These are phyloP conservation scores for Myrmecophaga tridactyla DNA, from an alignment of 2,113 vertebrate genomes.

Conservation along the genomic window DNA sequence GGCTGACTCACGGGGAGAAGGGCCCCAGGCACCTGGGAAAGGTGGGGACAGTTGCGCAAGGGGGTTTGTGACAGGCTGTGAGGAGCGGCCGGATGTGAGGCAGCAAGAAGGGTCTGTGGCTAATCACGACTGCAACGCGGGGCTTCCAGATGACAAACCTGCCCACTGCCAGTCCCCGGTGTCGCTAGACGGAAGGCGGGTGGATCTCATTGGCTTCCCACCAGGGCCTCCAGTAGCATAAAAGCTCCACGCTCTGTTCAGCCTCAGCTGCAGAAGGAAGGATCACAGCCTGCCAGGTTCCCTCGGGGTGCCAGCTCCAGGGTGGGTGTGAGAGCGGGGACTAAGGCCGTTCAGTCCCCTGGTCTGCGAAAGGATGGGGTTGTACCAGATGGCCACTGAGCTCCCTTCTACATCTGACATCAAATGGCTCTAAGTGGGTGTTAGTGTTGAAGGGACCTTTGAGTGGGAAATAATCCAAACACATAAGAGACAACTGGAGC, in stretches of 20 bases:
- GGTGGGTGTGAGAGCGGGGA: neutral
- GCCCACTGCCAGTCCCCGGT: neutral
- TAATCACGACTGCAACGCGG: neutral
- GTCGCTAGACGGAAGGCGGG: neutral
- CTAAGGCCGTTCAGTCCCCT: neutral
- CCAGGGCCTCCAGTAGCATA: neutral
- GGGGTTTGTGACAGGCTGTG: neutral
- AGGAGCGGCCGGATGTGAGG: neutral
- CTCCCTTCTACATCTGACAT: neutral
- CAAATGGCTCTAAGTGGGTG: neutral
- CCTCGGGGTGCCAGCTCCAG: neutral
- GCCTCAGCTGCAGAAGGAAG: neutral
- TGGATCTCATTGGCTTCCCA: neutral
- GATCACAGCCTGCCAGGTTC: neutral
- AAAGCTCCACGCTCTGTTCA: neutral
- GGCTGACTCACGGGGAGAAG: conserved; percentile 40
- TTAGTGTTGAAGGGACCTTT: neutral
- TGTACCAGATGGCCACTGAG: neutral
- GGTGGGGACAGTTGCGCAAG: conserved; percentile 26
- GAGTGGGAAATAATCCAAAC: neutral
- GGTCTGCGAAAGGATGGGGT: neutral
- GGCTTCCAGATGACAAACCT: neutral
- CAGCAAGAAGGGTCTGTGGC: neutral
- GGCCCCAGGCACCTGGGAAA: neutral
- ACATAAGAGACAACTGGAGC: neutral